Conservation (phyloP, 1,140 invertebrate genomes). For the Galleria mellonella region DNA sequence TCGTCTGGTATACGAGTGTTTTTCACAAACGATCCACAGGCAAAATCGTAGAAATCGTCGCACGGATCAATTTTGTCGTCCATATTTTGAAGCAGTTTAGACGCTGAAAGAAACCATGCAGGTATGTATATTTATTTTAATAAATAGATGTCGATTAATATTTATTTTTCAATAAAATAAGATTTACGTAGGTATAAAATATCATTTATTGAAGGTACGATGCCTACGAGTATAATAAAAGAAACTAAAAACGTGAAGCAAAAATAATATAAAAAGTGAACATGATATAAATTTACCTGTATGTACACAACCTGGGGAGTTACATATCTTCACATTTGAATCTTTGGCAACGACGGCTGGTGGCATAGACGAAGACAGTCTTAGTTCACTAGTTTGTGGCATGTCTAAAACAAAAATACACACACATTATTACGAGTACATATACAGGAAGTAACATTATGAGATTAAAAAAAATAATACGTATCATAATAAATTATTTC, state of each 20-base stretch:
- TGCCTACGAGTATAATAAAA: too few relatives aligned
- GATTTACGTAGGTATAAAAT: too few relatives aligned
- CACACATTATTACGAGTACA: not conserved
- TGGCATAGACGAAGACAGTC: conserved; percentile 41
- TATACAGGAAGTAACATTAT: too few relatives aligned
- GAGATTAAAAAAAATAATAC: too few relatives aligned
- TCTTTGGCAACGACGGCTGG: conserved; percentile 38
- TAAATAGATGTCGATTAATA: not conserved
- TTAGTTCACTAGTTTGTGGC: conserved; percentile 60
- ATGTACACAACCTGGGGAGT: conserved; percentile 79
- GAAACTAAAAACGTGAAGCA: too few relatives aligned
- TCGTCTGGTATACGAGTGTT: conserved; percentile 87
- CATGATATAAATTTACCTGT: conserved; percentile 63
- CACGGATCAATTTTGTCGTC: conserved; percentile 87
- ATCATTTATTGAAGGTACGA: too few relatives aligned
- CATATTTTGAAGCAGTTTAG: conserved; percentile 82
- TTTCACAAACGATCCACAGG: conserved; percentile 85
- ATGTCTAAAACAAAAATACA: conserved; percentile 33
- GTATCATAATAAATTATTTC: too few relatives aligned
- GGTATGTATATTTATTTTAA: not conserved
- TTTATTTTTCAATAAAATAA: too few relatives aligned
- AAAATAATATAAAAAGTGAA: too few relatives aligned
- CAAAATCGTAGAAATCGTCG: conserved; percentile 92
- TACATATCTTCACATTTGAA: conserved; percentile 67
- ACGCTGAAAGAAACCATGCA: conserved; percentile 66